Percentiles rank a stretch among this genome's conserved stretches.
phyloP scores from a whole-genome alignment of 2,797 vertebrate species.

The Carapus acus region DNA sequence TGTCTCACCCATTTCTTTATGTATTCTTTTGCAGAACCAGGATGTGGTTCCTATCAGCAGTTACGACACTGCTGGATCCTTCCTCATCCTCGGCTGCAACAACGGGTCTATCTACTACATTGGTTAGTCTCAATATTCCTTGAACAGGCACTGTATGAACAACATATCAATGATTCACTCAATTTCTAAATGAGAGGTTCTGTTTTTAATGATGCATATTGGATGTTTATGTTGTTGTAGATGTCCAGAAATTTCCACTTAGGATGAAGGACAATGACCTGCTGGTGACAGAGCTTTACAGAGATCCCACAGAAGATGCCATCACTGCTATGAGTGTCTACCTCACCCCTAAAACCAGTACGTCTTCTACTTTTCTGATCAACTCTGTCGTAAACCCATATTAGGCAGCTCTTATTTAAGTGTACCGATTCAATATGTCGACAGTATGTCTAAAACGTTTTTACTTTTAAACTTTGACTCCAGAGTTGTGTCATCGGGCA shows the following conservation, averaged over 20 bases:
- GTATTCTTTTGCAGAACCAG: conserved; percentile 74
- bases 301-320: conserved; percentile 85
- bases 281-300: conserved; percentile 87
- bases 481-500: too few relatives aligned
- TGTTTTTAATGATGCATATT: too few relatives aligned
- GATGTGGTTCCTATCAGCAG: conserved; percentile 91
- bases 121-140: conserved; percentile 38
- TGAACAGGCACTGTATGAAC: too few relatives aligned
- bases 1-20: background rate
- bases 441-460: too few relatives aligned
- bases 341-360: conserved; percentile 90
- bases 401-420: too few relatives aligned
- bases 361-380: too few relatives aligned
- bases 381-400: too few relatives aligned
- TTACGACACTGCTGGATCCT: conserved; percentile 86
- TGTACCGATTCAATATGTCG: too few relatives aligned
- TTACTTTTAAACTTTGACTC: too few relatives aligned
- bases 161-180: background rate
- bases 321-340: conserved; percentile 90
- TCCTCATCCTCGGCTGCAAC: conserved; percentile 88
- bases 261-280: conserved; percentile 94
- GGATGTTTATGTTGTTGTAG: conserved; percentile 51
- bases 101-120: conserved; percentile 88
- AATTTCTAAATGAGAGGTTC: background rate
- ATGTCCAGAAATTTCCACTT: conserved; percentile 91